These are phyloP conservation scores for Nomia melanderi DNA, from an alignment of 1,140 invertebrate species.

Conservation along the genomic window DNA sequence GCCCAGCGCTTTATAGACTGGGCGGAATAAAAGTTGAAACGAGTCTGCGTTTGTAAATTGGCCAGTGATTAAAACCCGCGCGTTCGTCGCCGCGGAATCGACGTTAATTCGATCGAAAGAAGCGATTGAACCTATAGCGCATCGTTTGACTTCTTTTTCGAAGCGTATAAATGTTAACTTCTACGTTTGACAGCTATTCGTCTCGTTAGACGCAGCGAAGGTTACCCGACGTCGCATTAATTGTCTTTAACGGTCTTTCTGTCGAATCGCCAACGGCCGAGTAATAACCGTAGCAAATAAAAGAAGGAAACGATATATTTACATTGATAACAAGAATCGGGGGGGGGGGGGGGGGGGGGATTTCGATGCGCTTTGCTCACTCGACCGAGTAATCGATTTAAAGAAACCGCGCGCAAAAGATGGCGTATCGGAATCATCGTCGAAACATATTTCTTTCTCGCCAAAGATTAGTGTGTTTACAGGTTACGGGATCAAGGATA, in stretches of 20 bases:
- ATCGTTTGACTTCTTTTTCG: neutral
- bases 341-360: neutral
- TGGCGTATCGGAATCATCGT: neutral
- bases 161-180: neutral
- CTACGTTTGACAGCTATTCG: neutral
- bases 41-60: neutral
- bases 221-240: conserved; percentile 31
- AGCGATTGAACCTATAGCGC: neutral
- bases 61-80: too few relatives aligned
- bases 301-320: neutral
- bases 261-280: conserved; percentile 34
- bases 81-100: neutral
- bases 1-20: neutral
- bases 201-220: conserved; percentile 1
- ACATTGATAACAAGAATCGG: neutral
- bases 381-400: neutral
- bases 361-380: neutral
- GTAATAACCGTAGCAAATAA: too few relatives aligned
- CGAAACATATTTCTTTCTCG: too few relatives aligned
- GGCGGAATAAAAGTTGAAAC: conserved; percentile 1
- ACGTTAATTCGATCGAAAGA: neutral
- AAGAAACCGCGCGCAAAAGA: conserved; percentile 13
- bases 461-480: conserved; percentile 8
- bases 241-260: conserved; percentile 13
- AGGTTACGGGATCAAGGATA: conserved; percentile 29